A percentile compares a stretch with the other conserved stretches of the same genome.
These are phyloP conservation scores for Meloidogyne chitwoodi DNA, from an alignment of 1,140 invertebrate genomes.

Conservation along the genomic window DNA sequence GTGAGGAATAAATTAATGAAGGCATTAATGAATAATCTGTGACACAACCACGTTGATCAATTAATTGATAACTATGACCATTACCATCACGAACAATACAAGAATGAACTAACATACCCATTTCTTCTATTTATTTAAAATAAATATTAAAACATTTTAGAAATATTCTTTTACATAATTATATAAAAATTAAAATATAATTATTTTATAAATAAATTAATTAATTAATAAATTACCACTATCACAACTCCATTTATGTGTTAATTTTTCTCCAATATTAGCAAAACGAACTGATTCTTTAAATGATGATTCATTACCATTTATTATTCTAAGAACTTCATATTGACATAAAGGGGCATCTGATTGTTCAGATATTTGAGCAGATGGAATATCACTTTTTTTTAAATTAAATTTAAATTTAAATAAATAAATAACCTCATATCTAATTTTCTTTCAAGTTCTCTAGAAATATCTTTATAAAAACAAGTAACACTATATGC, in stretches of 20 bases:
- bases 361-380: conserved; percentile 19
- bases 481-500: conserved; percentile 45
- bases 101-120: conserved; percentile 48
- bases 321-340: conserved; percentile 33
- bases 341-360: conserved; percentile 34
- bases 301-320: not conserved
- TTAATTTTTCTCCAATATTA: conserved; percentile 44
- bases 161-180: no score
- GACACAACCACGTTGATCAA: conserved; percentile 43
- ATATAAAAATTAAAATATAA: no score
- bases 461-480: conserved; percentile 31
- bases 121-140: conserved; percentile 18
- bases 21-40: conserved; percentile 35
- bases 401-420: not conserved
- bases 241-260: conserved; percentile 50
- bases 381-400: conserved; percentile 37
- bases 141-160: conserved; percentile 1
- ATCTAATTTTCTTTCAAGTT: conserved; percentile 35
- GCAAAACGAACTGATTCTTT: conserved; percentile 39
- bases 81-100: conserved; percentile 45
- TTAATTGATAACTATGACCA: conserved; percentile 41
- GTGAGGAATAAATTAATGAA: conserved; percentile 32
- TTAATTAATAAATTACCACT: conserved; percentile 13
- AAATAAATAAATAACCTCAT: conserved; percentile 24
- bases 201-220: not conserved